These are phyloP conservation scores for Tragelaphus oryx DNA, from an alignment of 2,797 vertebrate genomes.

Conservation along the genomic window DNA sequence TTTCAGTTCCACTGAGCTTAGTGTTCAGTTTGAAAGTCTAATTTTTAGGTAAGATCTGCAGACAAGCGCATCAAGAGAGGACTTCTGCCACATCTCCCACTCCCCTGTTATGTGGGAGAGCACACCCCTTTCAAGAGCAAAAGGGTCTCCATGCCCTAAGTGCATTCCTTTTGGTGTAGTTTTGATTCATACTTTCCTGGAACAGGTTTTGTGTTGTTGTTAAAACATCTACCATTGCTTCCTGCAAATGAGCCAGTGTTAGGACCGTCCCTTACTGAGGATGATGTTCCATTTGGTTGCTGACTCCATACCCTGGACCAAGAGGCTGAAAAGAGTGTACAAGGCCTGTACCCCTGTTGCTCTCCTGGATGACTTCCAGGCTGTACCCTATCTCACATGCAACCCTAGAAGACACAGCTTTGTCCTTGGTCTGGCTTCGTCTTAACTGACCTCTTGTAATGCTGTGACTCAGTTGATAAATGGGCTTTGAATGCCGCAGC, in stretches of 20 bases:
- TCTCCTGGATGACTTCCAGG: background rate
- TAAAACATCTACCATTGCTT: background rate
- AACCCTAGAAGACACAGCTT: background rate
- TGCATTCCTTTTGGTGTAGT: background rate
- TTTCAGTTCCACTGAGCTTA: background rate
- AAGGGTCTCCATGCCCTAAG: background rate
- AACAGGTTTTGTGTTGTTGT: background rate
- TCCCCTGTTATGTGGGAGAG: background rate
- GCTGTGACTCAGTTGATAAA: background rate
- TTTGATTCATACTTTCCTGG: background rate
- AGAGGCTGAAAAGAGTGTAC: background rate
- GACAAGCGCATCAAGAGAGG: background rate
- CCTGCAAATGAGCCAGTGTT: background rate
- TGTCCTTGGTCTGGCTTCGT: background rate
- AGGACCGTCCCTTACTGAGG: background rate
- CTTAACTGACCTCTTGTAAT: background rate
- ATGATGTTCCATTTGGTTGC: background rate
- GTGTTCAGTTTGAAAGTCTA: background rate
- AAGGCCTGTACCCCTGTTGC: background rate
- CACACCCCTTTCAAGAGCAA: background rate
- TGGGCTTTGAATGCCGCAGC: background rate
- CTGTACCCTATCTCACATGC: background rate
- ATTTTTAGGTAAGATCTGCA: background rate
- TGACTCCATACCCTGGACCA: background rate
- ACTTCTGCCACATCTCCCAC: background rate